These are phyloP conservation scores for Archips crataeganus DNA, from an alignment of 2,888 invertebrate genomes.

Conservation along the genomic window DNA sequence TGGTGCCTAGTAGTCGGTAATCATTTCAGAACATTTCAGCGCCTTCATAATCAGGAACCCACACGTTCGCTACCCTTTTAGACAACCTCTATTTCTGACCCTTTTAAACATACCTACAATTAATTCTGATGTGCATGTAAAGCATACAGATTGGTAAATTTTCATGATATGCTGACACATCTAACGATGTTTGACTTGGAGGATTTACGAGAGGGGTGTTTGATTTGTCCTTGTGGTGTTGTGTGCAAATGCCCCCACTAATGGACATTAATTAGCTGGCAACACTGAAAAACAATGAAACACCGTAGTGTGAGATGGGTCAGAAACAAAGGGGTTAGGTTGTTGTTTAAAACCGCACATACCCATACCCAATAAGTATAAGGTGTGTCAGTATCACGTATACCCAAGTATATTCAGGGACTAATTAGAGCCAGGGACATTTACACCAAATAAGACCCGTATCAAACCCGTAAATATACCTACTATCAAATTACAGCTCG, in stretches of 20 bases:
- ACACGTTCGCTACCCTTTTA: not conserved
- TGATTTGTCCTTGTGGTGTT: slow-evolving; percentile 18
- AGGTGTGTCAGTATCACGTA: too few relatives aligned
- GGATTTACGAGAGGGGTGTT: slow-evolving; percentile 43
- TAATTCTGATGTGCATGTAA: not conserved
- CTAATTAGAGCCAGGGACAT: too few relatives aligned
- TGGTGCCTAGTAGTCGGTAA: too few relatives aligned
- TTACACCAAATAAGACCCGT: too few relatives aligned
- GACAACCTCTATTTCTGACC: not conserved
- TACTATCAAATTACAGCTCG: too few relatives aligned
- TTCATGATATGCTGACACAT: slow-evolving; percentile 35
- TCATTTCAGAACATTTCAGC: not conserved
- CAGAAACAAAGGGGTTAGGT: not conserved
- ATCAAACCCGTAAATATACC: too few relatives aligned
- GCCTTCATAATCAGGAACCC: not conserved
- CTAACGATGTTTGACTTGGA: slow-evolving; percentile 46
- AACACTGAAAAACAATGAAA: not conserved
- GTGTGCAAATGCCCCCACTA: slow-evolving; percentile 28
- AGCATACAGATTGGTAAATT: not conserved
- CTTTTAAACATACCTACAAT: not conserved
- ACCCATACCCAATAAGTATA: too few relatives aligned
- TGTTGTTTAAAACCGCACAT: not conserved
- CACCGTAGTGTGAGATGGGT: not conserved
- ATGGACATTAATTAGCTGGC: slow-evolving; percentile 28
- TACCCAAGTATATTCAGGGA: too few relatives aligned